Conservation (phyloP, 2,113 vertebrate genomes). For the Spheniscus mendiculus region DNA sequence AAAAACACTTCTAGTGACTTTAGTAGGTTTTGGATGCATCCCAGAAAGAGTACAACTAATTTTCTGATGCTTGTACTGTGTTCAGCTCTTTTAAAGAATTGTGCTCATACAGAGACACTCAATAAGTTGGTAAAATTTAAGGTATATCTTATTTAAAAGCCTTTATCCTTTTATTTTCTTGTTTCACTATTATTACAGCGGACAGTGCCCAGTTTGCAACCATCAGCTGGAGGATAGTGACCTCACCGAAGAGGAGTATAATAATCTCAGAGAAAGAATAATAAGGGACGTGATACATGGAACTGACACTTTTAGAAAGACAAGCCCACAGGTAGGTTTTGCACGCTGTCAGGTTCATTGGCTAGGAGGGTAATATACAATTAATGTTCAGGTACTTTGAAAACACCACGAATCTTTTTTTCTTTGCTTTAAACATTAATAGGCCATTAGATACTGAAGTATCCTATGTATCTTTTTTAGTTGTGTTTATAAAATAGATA, state of each 20-base stretch:
- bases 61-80: neutral
- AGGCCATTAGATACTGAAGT: neutral
- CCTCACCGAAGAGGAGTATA: slow-evolving; percentile 86
- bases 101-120: neutral
- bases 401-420: neutral
- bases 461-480: neutral
- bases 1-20: neutral
- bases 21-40: neutral
- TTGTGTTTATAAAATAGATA: neutral
- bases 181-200: slow-evolving; percentile 71
- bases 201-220: slow-evolving; percentile 82
- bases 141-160: neutral
- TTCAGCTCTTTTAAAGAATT: neutral
- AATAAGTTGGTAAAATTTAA: neutral
- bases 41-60: neutral
- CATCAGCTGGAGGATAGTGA: slow-evolving; percentile 85
- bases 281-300: slow-evolving; percentile 88
- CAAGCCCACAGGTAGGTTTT: slow-evolving; percentile 85
- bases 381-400: neutral
- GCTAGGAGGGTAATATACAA: neutral
- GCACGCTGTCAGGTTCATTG: neutral
- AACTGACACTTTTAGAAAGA: slow-evolving; percentile 88
- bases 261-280: slow-evolving; percentile 82
- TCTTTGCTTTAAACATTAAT: neutral
- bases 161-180: neutral